Percentiles rank a stretch among this genome's conserved stretches.
phyloP scores from a whole-genome alignment of 2,888 invertebrate species.

The Xylota sylvarum region DNA sequence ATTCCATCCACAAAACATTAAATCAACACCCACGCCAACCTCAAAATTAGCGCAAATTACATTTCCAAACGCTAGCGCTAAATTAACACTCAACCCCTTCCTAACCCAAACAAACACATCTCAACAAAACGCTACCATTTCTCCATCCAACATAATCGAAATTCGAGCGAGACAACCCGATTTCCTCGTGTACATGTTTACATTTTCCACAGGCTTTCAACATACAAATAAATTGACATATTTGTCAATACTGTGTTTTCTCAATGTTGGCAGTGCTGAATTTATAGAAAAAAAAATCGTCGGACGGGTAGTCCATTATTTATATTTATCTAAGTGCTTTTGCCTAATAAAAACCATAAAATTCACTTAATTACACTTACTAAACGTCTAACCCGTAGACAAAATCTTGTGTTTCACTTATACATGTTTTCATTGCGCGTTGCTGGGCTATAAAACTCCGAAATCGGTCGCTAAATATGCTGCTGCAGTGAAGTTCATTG shows the following conservation, averaged over 20 bases:
- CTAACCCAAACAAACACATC: not conserved
- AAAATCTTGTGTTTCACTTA: constrained; percentile 57
- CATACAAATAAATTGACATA: constrained; percentile 70
- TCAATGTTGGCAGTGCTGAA: constrained; percentile 64
- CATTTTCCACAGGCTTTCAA: constrained; percentile 74
- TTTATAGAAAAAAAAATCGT: constrained; percentile 73
- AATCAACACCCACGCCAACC: too few species aligned
- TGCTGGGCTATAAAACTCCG: constrained; percentile 32
- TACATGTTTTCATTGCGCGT: constrained; percentile 43
- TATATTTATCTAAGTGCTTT: constrained; percentile 77
- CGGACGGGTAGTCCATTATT: constrained; percentile 77
- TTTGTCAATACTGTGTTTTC: constrained; percentile 70
- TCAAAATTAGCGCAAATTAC: not conserved
- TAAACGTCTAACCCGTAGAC: constrained; percentile 38
- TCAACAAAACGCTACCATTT: constrained; percentile 61
- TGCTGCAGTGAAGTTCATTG: constrained; percentile 75
- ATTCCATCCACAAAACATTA: too few species aligned
- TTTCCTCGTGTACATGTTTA: constrained; percentile 71
- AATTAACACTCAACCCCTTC: not conserved
- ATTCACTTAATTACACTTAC: constrained; percentile 63
- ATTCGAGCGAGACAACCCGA: constrained; percentile 46
- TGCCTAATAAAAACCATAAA: constrained; percentile 67
- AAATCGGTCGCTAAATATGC: constrained; percentile 68
- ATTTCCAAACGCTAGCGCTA: not conserved
- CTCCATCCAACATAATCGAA: constrained; percentile 34